Evolutionary conservation across 2,888 invertebrate species (phyloP).

Genomic region (Yponomeuta cagnagella): DNA sequence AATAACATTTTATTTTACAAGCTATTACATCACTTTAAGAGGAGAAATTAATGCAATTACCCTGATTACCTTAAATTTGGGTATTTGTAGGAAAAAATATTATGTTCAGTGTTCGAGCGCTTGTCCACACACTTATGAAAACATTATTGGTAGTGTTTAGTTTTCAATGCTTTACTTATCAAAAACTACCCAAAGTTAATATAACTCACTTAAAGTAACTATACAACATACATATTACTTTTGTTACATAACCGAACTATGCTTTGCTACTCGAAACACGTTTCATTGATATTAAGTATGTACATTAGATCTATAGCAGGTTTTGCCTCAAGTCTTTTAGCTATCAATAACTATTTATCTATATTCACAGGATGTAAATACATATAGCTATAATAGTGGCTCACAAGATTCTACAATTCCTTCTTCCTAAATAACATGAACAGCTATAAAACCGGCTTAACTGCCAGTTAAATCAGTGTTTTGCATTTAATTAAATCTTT

Average conservation of each 20-base stretch:
- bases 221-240: constrained; percentile 55
- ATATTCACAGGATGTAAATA: constrained; percentile 48
- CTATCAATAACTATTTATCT: constrained; percentile 51
- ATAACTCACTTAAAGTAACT: constrained; percentile 60
- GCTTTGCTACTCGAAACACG: constrained; percentile 43
- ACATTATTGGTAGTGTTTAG: constrained; percentile 22
- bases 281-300: constrained; percentile 44
- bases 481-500: not conserved
- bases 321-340: constrained; percentile 52
- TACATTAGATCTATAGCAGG: constrained; percentile 43
- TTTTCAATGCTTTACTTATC: constrained; percentile 70
- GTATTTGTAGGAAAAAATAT: not conserved
- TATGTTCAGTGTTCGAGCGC: constrained; percentile 32
- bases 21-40: not conserved
- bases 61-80: constrained; percentile 57
- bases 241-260: not conserved
- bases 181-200: constrained; percentile 70
- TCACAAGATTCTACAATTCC: constrained; percentile 51
- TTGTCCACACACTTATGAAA: constrained; percentile 42
- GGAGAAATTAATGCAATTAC: constrained; percentile 31
- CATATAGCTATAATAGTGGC: not conserved
- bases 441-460: not conserved
- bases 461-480: not conserved
- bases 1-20: no score
- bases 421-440: constrained; percentile 22